Evolutionary conservation across 2,888 invertebrate species (phyloP).

Genomic region (Eupeodes latifasciatus): DNA sequence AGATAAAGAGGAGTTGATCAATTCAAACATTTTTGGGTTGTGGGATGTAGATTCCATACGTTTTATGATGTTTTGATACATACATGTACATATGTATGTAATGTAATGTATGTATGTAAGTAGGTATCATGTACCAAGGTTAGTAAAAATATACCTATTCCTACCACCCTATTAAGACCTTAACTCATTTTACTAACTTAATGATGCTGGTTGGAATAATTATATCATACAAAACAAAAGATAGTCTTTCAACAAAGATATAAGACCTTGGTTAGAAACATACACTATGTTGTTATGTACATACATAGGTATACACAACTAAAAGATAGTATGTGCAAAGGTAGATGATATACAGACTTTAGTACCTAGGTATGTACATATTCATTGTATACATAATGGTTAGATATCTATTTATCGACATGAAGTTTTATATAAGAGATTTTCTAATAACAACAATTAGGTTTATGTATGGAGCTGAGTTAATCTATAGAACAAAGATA

Average conservation of each 20-base stretch:
- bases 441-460: no score
- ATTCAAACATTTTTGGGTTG: slow-evolving; percentile 13
- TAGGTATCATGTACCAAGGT: neutral
- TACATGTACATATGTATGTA: neutral
- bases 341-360: no score
- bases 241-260: slow-evolving; percentile 3
- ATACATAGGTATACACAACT: no score
- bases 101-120: neutral
- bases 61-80: slow-evolving; percentile 19
- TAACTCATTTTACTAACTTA: slow-evolving; percentile 1
- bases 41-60: slow-evolving; percentile 1
- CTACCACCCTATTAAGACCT: neutral
- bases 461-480: no score
- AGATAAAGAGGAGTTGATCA: slow-evolving; percentile 29
- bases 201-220: slow-evolving; percentile 24
- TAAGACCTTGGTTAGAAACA: neutral
- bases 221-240: slow-evolving; percentile 1
- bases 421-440: no score
- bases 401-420: no score
- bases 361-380: neutral
- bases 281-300: no score
- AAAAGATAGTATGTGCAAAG: no score
- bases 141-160: no score
- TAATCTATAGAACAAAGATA: no score
- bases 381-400: neutral